A percentile compares a stretch with the other conserved stretches of the same genome.
Conservation (phyloP, 2,797 vertebrate species). For the Cirrhinus molitorella region DNA sequence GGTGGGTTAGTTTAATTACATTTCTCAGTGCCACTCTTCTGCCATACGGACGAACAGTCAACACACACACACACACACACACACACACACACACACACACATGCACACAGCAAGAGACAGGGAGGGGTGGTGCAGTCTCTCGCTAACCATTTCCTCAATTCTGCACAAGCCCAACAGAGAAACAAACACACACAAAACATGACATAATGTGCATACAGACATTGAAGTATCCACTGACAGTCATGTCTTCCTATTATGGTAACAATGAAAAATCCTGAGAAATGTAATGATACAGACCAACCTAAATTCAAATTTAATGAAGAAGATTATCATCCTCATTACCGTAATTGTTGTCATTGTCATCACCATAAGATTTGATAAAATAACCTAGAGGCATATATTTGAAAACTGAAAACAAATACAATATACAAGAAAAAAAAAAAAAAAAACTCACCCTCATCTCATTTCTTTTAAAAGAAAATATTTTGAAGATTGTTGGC, state of each 20-base stretch:
- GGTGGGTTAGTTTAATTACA: constrained; percentile 66
- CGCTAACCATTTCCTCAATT: constrained; percentile 59
- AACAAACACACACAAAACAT: constrained; percentile 29
- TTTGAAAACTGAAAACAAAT: background rate
- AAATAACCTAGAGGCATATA: constrained; percentile 1
- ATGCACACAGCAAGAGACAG: constrained; percentile 57
- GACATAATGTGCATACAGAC: background rate
- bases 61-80: constrained; percentile 50
- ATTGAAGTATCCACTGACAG: background rate
- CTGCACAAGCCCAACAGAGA: constrained; percentile 58
- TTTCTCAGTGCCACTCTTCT: constrained; percentile 65
- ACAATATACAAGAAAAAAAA: background rate
- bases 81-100: constrained; percentile 47
- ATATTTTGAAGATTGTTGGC: background rate
- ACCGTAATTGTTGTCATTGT: background rate
- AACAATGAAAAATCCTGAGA: background rate
- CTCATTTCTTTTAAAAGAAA: background rate
- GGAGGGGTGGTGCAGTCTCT: constrained; percentile 56
- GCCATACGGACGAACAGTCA: constrained; percentile 65
- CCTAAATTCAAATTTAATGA: background rate
- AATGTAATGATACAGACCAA: background rate
- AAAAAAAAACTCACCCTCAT: too few relatives aligned
- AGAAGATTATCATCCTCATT: constrained; percentile 5
- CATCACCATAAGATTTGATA: background rate
- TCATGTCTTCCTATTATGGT: background rate